These are phyloP conservation scores for Heliangelus exortis DNA, from an alignment of 2,797 vertebrate species.

Conservation along the genomic window DNA sequence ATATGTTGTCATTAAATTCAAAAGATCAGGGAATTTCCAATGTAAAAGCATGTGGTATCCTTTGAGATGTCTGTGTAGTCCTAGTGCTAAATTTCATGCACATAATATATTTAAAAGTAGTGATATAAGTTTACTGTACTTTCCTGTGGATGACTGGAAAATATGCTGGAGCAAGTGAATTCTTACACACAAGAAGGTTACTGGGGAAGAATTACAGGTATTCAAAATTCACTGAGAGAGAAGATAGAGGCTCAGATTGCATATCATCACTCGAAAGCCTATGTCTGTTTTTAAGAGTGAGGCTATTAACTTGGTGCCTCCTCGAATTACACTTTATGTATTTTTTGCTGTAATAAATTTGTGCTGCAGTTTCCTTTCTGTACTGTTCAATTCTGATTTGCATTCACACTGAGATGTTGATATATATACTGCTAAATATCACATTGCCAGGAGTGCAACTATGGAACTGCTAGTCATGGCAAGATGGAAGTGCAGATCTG, in stretches of 20 bases:
- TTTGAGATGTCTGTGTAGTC: not conserved
- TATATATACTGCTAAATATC: not conserved
- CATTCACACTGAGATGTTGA: not conserved
- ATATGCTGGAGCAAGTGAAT: not conserved
- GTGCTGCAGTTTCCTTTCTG: not conserved
- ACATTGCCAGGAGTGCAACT: not conserved
- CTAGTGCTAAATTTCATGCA: not conserved
- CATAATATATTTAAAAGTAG: not conserved
- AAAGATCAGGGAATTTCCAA: not conserved
- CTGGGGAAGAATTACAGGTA: not conserved
- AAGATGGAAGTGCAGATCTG: not conserved
- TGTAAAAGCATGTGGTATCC: not conserved
- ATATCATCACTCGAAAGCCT: not conserved
- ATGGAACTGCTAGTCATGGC: not conserved
- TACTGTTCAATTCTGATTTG: not conserved
- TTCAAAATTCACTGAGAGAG: not conserved
- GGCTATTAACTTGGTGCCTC: not conserved
- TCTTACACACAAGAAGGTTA: not conserved
- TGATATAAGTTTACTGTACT: not conserved
- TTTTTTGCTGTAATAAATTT: not conserved
- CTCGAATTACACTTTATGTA: not conserved
- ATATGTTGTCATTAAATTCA: not conserved
- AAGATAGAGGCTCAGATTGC: not conserved
- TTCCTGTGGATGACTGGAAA: not conserved
- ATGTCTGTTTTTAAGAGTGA: not conserved